Base-by-base conservation (phyloP, 2,888 invertebrate species). In the Anodontia alba region DNA sequence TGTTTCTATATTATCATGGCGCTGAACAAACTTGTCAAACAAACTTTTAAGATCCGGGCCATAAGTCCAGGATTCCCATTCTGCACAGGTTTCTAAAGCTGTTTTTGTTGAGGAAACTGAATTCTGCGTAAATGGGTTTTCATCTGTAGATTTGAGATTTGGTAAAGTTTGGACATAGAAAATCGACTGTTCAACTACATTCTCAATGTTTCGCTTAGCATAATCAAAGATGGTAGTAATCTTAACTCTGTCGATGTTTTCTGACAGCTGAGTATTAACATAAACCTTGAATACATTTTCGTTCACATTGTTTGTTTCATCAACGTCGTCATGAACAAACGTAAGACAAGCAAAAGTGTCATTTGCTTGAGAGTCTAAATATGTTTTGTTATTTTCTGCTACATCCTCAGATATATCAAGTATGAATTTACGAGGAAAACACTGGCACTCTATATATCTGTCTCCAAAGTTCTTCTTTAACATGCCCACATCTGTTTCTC, bases 341-440 rank as follows among this genome's bases (percentile, higher is more conserved):
- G 81, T 79, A 31, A 86, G 49, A 42, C 68, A 76, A 20, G 85
- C 81, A n/a, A 29, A 26, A 2, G 69, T 43, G 10, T 2, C n/a
- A 15, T 70, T 43, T 20, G 68, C 31, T 23, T 15, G 15, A 10
- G n/a, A 31, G 12, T 20, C 26, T 8, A 23, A 0, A 31, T 15
- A 23, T 20, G 20, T 7, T 5, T 17, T 5, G 20, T 33, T 10
- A 15, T 1, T 1, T n/a, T 8, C 31, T 17, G 23, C 38, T 5
- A 79, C 46, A 29, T 67, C 70, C 23, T 87, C 81, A 1, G 88
- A 87, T 26, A 89, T 88, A 49, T 90, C 84, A 12, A 90, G 74
- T 15, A 88, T 38, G 51, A 90, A 90, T 66, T 88, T 88, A 70
- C 90, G 73, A 7, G 90, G 90, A 26, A 84, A 81, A 46, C 88